Base-by-base conservation (phyloP, 2,888 invertebrate genomes). In the Eristalis intricaria region DNA sequence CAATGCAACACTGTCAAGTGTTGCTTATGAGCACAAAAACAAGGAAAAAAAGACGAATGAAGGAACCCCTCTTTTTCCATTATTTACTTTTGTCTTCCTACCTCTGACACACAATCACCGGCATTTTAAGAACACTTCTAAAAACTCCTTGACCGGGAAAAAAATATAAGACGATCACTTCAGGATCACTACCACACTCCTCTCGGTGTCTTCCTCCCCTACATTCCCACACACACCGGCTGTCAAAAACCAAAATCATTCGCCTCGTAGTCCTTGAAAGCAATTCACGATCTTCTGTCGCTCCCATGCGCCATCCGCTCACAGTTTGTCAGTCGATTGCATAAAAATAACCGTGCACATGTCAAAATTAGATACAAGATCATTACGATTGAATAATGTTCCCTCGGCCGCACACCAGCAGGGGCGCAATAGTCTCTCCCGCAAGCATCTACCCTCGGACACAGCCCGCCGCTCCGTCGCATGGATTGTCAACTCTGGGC, bases 361-460 rank as follows among this genome's bases (percentile, higher is more conserved):
- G 79, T 79, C 87, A 87, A 76, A 87, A 84, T 80, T 80, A 87
- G 87, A 80, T 69, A 79, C 84, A 80, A 84, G 87, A 87, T 84
- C 84, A 87, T 87, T 84, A 66, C 75, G 76, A 68, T 87, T 84
- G 76, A 83, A 69, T 86, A 83, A 83, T 85, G 76, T 76, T 77
- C 65, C 50, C 50, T 76, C 77, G 75, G 77, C 68, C 78, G 68
- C 75, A 83, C 83, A 75, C 78, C 65, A 61, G 69, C 65, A 61
- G 69, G 66, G 61, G 64, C 56, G 22, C 68, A 63, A 32, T 32
- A 32, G 63, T 63, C 29, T 63, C 29, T 26, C 19, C 26, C 40
- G n/a, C 64, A 65, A 15, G 63, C 50, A 77, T 76, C 32, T 69
- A 66, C 38, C 19, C 22, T 58, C 40, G 15, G 26, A 26, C 60